Conservation (phyloP, 2,888 invertebrate species). For the Amaurobius ferox region DNA sequence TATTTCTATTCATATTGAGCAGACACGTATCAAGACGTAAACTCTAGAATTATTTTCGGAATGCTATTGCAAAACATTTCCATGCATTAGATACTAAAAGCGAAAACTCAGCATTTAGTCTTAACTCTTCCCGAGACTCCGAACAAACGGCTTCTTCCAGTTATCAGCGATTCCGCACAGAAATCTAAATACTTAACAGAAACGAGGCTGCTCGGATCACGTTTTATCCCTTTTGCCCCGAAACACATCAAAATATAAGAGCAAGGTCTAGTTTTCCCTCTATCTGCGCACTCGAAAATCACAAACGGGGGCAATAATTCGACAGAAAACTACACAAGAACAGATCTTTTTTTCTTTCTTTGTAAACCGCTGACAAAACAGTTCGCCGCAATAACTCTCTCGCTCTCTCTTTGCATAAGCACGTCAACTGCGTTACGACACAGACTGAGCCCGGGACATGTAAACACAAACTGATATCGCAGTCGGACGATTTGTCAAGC, state of each 20-base stretch:
- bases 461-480: not conserved
- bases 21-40: too few species aligned
- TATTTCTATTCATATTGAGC: too few species aligned
- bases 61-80: too few species aligned
- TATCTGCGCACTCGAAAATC: not conserved
- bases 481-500: conserved; percentile 1
- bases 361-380: not conserved
- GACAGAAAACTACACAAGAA: not conserved
- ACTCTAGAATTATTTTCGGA: too few species aligned
- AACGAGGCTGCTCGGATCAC: too few species aligned
- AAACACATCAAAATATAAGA: not conserved
- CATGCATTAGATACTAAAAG: too few species aligned
- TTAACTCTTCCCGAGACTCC: too few species aligned
- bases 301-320: not conserved
- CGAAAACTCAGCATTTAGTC: too few species aligned
- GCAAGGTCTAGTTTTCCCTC: not conserved
- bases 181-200: too few species aligned
- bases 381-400: not conserved
- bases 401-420: not conserved
- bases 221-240: too few species aligned
- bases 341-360: not conserved
- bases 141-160: too few species aligned
- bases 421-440: not conserved
- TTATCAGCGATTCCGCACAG: too few species aligned
- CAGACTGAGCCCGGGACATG: not conserved